These are phyloP conservation scores for Dryobota labecula DNA, from an alignment of 2,888 invertebrate species.

Conservation along the genomic window DNA sequence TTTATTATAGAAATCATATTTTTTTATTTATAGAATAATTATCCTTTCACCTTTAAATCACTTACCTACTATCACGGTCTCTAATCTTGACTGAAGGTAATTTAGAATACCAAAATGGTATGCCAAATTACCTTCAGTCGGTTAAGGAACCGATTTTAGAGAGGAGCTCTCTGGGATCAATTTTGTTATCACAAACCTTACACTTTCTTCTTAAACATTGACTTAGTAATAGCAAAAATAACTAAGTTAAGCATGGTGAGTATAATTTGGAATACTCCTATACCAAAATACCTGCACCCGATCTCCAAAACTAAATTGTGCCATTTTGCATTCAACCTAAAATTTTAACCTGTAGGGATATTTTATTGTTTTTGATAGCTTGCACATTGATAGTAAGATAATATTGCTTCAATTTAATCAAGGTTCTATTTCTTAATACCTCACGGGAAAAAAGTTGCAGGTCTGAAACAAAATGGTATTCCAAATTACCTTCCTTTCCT, in stretches of 20 bases:
- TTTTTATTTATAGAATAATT: too few species aligned
- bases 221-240: not conserved
- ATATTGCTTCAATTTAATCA: not conserved
- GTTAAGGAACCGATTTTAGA: not conserved
- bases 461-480: slow-evolving; percentile 2
- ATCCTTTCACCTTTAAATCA: too few species aligned
- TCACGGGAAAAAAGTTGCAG: not conserved
- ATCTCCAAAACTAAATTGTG: slow-evolving; percentile 1
- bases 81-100: too few species aligned
- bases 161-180: slow-evolving; percentile 1
- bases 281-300: slow-evolving; percentile 1
- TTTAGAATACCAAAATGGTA: slow-evolving; percentile 1
- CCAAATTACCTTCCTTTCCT: not conserved
- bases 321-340: slow-evolving; percentile 3
- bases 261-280: slow-evolving; percentile 3
- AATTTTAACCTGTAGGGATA: not conserved
- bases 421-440: not conserved
- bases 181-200: not conserved
- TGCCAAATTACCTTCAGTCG: slow-evolving; percentile 1
- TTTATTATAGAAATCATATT: too few species aligned
- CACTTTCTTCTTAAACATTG: slow-evolving; percentile 3
- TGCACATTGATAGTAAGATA: not conserved
- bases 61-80: too few species aligned
- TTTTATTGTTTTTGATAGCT: too few species aligned
- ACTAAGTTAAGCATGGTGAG: not conserved